A percentile compares a stretch with the other conserved stretches of the same genome.
Evolutionary conservation across 2,888 invertebrate genomes (phyloP).

Genomic region (Octonoba sinensis): DNA sequence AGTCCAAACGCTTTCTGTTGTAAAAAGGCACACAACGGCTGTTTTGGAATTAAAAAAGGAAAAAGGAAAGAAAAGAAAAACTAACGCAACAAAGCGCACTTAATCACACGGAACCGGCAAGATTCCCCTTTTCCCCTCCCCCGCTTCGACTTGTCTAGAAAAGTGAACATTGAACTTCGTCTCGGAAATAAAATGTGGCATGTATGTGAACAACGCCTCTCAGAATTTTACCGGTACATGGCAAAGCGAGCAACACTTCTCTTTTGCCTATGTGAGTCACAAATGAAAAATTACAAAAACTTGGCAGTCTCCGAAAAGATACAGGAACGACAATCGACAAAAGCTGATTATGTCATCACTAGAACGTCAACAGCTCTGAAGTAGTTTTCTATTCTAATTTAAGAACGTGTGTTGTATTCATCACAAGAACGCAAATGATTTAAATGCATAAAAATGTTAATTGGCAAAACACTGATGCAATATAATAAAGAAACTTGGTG

Average conservation of each 20-base stretch:
- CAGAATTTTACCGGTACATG: conserved; percentile 31
- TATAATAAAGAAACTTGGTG: no score
- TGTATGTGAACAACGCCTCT: conserved; percentile 18
- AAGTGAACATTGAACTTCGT: conserved; percentile 56
- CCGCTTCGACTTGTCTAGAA: conserved; percentile 10
- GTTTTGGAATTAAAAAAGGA: no score
- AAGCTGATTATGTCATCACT: conserved; percentile 27
- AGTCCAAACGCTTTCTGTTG: no score
- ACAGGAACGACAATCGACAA: conserved; percentile 43
- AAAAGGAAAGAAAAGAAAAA: no score
- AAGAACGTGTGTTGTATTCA: no score
- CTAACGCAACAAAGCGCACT: not conserved
- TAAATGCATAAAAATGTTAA: no score
- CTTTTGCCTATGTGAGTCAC: conserved; percentile 43
- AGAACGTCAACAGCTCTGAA: not conserved
- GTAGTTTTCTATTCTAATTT: no score
- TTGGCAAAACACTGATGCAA: no score
- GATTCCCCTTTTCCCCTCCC: not conserved
- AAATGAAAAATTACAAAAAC: conserved; percentile 44
- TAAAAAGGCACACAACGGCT: no score
- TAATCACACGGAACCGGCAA: not conserved
- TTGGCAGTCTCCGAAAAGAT: conserved; percentile 27
- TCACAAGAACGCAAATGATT: no score
- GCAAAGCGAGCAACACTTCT: conserved; percentile 27
- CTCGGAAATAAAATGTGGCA: conserved; percentile 29